Percentiles rank a stretch among this genome's conserved stretches.
These are phyloP conservation scores for Papilio glaucus DNA, from an alignment of 1,140 invertebrate species.

Conservation along the genomic window DNA sequence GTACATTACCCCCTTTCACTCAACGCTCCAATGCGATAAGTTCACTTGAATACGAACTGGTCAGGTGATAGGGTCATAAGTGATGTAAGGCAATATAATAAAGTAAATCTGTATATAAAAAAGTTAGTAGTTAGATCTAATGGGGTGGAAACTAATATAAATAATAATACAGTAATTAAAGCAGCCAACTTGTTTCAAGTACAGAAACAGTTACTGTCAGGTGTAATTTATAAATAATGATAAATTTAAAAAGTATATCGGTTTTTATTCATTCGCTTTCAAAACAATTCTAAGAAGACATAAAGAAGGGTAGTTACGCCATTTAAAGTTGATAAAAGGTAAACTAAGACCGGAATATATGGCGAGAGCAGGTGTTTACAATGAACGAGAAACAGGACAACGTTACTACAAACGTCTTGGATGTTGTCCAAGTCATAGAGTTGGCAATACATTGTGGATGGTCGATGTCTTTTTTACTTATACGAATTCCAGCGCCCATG, in stretches of 20 bases:
- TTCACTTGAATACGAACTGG: conserved; percentile 65
- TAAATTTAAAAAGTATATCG: neutral
- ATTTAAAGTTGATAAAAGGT: conserved; percentile 55
- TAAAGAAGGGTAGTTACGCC: conserved; percentile 46
- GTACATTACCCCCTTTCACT: conserved; percentile 65
- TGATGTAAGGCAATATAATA: conserved; percentile 46
- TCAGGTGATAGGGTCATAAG: conserved; percentile 54
- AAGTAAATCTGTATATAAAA: too few species aligned
- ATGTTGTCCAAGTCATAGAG: conserved; percentile 55
- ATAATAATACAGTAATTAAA: conserved; percentile 31
- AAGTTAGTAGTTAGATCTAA: too few species aligned
- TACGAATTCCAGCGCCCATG: conserved; percentile 38
- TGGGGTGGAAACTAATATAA: conserved; percentile 44
- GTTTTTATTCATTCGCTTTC: neutral
- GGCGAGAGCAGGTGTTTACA: conserved; percentile 61
- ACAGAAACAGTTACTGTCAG: neutral
- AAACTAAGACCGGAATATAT: conserved; percentile 55
- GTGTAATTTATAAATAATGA: neutral
- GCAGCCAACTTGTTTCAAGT: neutral
- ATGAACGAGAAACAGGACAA: conserved; percentile 58
- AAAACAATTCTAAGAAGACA: conserved; percentile 30
- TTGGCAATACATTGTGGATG: conserved; percentile 44
- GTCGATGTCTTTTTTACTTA: conserved; percentile 39
- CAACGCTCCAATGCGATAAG: conserved; percentile 51
- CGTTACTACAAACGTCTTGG: conserved; percentile 58